A percentile compares a stretch with the other conserved stretches of the same genome.
These are phyloP conservation scores for Tauraco erythrolophus DNA, from an alignment of 2,113 vertebrate species.

Conservation along the genomic window DNA sequence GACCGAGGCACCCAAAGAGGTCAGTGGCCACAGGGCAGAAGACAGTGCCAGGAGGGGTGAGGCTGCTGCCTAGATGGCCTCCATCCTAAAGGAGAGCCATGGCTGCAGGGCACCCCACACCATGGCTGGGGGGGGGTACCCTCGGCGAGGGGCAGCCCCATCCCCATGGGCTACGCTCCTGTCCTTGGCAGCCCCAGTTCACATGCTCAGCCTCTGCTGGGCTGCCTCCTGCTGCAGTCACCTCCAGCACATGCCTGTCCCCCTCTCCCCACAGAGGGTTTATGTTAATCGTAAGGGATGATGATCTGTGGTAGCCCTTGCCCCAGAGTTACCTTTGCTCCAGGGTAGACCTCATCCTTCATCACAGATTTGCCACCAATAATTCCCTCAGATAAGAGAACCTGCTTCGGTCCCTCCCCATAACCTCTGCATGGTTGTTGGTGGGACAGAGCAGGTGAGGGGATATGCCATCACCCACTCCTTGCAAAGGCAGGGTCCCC, in stretches of 20 bases:
- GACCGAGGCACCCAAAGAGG: slow-evolving; percentile 93
- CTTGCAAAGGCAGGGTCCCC: background rate
- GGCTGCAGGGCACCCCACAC: background rate
- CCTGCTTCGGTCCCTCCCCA: background rate
- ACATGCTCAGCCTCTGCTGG: background rate
- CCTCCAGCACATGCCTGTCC: background rate
- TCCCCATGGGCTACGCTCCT: background rate
- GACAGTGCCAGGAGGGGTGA: rapidly evolving
- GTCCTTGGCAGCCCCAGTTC: background rate
- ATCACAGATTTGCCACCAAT: background rate
- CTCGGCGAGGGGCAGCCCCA: background rate
- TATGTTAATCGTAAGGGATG: background rate
- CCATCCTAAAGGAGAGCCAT: background rate
- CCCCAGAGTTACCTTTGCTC: background rate
- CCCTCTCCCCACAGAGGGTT: background rate
- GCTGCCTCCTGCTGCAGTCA: background rate
- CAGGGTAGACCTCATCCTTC: background rate
- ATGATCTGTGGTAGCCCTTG: background rate
- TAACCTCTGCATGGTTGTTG: rapidly evolving
- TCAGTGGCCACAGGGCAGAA: slow-evolving; percentile 50
- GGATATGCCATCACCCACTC: background rate
- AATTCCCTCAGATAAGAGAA: background rate
- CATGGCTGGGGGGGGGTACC: background rate
- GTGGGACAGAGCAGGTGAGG: background rate
- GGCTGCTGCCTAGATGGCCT: background rate